Base-by-base conservation (phyloP, 2,113 vertebrate genomes). In the Paralichthys olivaceus region DNA sequence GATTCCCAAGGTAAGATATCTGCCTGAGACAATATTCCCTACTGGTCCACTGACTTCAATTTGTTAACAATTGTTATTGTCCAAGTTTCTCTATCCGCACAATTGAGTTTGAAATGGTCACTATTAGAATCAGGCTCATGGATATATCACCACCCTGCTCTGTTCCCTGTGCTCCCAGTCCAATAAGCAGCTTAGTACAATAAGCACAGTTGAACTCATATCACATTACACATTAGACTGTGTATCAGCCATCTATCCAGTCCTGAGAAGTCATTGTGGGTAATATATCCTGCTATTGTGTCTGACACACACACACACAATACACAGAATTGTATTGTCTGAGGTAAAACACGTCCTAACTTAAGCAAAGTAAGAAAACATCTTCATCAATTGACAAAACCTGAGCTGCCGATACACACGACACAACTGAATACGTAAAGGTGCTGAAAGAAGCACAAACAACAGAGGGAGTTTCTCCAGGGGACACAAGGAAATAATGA, bases 371-470 rank as follows among this genome's bases (percentile, higher is more conserved):
- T 26, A 56, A 56, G 23, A 56, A 26, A 26, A 26, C 25, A 29
- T 29, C 13, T 29, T 57, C 14, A 19, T 57, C 13, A 55, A 22
- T 19, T 57, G 55, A 57, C 26, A 29, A 19, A 57, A 28, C 13
- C 13, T 11, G 6, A 54, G 49, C 19, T 54, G 19, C 22, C 20
- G 22, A 28, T 28, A 28, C 14, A 28, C 25, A 28, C 23, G 14
- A 56, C 11, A 56, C 23, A 56, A 26, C 4, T 23, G 26, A 29
- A 57, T 19, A 7, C 25, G 0, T 29, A 17, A 28, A 29, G 55
- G 13, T 57, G 55, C 55, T 57, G 55, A 57, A 25, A 29, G 55
- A 29, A 29, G 55, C 55, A 57, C 55, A 57, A 28, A 57, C 55
- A 17, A 57, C 55, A 57, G 25, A 7, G 55, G 55, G 55, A 15